A percentile compares a stretch with the other conserved stretches of the same genome.
Conservation (phyloP, 2,113 vertebrate species). For the Conger conger region DNA sequence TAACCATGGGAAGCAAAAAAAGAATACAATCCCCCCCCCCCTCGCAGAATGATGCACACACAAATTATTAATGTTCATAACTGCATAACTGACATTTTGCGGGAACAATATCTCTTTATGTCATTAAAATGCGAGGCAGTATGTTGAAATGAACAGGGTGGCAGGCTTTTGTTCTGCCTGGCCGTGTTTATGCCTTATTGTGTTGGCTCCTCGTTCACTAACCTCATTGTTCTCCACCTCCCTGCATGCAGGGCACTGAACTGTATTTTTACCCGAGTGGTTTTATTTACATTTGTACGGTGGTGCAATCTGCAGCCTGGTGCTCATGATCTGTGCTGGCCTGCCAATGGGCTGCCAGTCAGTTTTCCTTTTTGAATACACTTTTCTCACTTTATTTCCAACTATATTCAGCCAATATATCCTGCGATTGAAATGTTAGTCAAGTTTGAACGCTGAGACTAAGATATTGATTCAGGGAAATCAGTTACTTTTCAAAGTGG, state of each 20-base stretch:
- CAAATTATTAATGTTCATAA: not conserved
- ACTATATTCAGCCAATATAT: not conserved
- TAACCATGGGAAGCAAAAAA: not conserved
- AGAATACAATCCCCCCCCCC: not conserved
- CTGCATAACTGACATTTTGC: not conserved
- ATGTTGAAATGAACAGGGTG: not conserved
- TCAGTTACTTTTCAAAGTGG: no score
- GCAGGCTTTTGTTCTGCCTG: not conserved
- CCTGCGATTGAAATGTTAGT: not conserved
- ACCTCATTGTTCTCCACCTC: not conserved
- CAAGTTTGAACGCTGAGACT: not conserved
- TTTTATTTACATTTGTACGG: not conserved
- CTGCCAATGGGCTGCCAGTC: not conserved
- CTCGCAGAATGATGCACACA: not conserved
- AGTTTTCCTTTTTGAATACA: no score
- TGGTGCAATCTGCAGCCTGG: no score
- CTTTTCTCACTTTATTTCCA: not conserved
- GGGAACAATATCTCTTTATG: constrained; percentile 11
- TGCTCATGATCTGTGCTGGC: no score
- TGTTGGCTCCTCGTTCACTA: not conserved
- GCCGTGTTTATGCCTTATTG: not conserved
- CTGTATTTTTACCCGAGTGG: not conserved
- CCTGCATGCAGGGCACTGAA: not conserved
- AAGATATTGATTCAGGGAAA: not conserved
- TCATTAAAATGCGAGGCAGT: not conserved